Evolutionary conservation across 2,113 vertebrate species (phyloP), one percentile per base, ranked within the genome.

Genomic region (Aleadryas rufinucha): DNA sequence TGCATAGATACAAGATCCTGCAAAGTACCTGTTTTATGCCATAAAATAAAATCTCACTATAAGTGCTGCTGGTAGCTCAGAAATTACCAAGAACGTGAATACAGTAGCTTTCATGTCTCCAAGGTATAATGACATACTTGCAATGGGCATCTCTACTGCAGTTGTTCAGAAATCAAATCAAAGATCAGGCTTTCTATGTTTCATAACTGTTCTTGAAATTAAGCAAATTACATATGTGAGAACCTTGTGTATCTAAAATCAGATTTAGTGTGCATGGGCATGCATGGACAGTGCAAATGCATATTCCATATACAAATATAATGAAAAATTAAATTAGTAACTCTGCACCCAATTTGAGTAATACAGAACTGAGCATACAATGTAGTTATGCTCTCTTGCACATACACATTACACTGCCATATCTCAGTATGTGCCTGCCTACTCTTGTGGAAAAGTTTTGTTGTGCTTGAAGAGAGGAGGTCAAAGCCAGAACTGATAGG

Each of bases 161-260:
- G 0, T 71, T 92, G 70, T 74, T 88, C 85, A 78, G 69, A 78
- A 87, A 81, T 83, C 61, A 79, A 79, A 81, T 84, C n/a, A 77
- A 95, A 95, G 68, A 74, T 90, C 56, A 92, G 72, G 16, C 72
- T 92, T 95, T 81, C 66, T 72, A 2, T 85, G 42, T 80, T 92
- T 95, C 79, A 60, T 90, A 88, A 96, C 63, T 91, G 47, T 71
- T 84, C 83, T 82, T 91, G 64, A 92, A 94, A 79, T 83, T 35
- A 88, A 66, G 44, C 37, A 66, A 88, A 90, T 86, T 90, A 68
- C 28, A 3, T 77, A 64, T 56, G 71, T 95, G 71, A 94, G 93
- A 94, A 94, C 31, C 7, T 78, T 64, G 44, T 86, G 20, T 71
- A 75, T 92, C 87, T 90, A 70, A 81, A 94, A 92, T 92, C 92